Evolutionary conservation across 2,888 invertebrate genomes (phyloP), one percentile per base, ranked within the genome.

Genomic region (Heliconius ismenius): DNA sequence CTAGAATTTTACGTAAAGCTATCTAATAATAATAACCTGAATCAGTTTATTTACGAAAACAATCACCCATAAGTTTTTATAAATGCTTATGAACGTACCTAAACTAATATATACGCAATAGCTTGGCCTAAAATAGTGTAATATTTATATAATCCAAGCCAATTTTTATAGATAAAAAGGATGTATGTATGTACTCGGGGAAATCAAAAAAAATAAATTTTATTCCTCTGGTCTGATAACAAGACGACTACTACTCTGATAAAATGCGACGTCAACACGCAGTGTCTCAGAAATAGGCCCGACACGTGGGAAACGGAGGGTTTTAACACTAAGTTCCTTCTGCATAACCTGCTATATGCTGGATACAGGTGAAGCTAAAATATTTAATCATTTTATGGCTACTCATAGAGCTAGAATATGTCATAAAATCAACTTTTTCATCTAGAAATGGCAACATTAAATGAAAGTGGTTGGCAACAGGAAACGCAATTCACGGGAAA

Each of bases 401-500:
- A 58, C 10, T 58, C n/a, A 10, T 49, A 49, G 2, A 64, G n/a
- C 54, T 9, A 64, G 39, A 65, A 65, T 58, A 65, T 65, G 1
- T 39, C 6, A 67, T 54, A 64, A 43, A 70, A 58, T 67, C 58
- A 65, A 74, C 58, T 49, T 54, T 65, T 65, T 54, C 60, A 74
- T 73, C 49, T 28, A 28, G 63, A 36, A 74, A 65, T 70, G 49
- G 36, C 63, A 63, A 26, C 36, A 63, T 58, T 70, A 43, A 63
- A 76, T 60, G 76, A 76, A 76, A 76, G 76, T 73, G 65, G 72
- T 65, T 54, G 67, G 36, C 15, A n/a, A n/a, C n/a, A n/a, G n/a
- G n/a, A n/a, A n/a, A n/a, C n/a, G n/a, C n/a, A n/a, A n/a, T 73
- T 73, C 62, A 73, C 76, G 76, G 72, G 76, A 76, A 76, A 76